Conservation (phyloP, 2,113 vertebrate species). For the Datnioides undecimradiatus region DNA sequence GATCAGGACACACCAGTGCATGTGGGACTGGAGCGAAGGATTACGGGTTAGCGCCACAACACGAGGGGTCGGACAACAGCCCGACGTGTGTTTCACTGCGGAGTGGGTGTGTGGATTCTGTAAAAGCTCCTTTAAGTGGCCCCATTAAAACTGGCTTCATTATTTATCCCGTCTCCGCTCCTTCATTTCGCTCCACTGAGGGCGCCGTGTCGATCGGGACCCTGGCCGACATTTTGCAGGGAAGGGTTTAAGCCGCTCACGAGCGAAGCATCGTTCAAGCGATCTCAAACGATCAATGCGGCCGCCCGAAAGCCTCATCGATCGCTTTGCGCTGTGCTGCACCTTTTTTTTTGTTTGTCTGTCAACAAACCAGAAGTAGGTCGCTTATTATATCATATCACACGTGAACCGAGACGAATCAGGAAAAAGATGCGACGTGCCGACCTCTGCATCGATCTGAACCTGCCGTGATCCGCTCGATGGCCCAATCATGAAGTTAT, state of each 20-base stretch:
- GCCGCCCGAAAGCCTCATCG: conserved; percentile 27
- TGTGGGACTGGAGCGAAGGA: conserved; percentile 33
- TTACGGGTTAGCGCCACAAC: conserved; percentile 40
- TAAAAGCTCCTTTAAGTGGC: conserved; percentile 73
- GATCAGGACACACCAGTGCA: conserved; percentile 53
- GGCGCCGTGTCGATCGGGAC: background rate
- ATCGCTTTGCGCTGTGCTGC: conserved; percentile 14
- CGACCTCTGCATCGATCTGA: no score
- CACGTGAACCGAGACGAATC: no score
- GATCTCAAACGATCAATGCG: conserved; percentile 23
- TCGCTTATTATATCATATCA: background rate
- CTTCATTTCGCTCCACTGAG: conserved; percentile 30
- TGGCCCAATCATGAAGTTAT: no score
- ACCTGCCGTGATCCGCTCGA: no score
- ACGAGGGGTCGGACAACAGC: conserved; percentile 53
- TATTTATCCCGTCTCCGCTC: conserved; percentile 63
- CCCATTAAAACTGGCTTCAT: conserved; percentile 82
- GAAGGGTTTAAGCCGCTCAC: background rate
- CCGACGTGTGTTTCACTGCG: conserved; percentile 70
- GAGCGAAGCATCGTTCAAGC: conserved; percentile 17
- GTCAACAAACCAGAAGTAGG: conserved; percentile 11
- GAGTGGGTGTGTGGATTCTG: conserved; percentile 78
- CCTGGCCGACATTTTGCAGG: background rate
- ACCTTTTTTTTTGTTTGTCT: no score
- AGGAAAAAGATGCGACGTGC: no score